Conservation (phyloP, 2,888 invertebrate species). For the Leptopilina syphax region DNA sequence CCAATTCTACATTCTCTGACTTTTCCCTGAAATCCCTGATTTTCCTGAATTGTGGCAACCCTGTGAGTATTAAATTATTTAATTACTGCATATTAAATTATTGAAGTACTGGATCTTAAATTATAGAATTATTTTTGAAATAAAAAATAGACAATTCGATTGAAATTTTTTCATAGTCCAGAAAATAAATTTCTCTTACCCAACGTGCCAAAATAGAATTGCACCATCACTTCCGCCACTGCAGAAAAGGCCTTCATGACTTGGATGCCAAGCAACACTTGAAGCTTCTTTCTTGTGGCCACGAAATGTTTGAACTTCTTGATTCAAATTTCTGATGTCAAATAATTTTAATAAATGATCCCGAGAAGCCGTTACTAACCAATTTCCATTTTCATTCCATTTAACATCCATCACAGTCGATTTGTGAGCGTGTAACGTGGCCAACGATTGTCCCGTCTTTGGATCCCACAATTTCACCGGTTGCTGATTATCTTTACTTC, state of each 20-base stretch:
- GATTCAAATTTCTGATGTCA: slow-evolving; percentile 96
- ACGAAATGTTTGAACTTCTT: slow-evolving; percentile 97
- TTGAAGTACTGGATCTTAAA: too few species aligned
- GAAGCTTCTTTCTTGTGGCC: slow-evolving; percentile 99
- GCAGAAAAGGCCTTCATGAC: slow-evolving; percentile 97
- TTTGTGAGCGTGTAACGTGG: slow-evolving; percentile 99
- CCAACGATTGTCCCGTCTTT: slow-evolving; percentile 94
- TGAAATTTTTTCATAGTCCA: not conserved
- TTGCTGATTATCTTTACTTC: slow-evolving; percentile 99
- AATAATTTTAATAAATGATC: slow-evolving; percentile 98
- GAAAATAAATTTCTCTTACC: slow-evolving; percentile 78
- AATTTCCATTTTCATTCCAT: slow-evolving; percentile 99
- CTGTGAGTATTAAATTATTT: too few species aligned
- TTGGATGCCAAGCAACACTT: slow-evolving; percentile 98
- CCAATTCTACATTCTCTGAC: too few species aligned
- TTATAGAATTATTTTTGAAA: too few species aligned
- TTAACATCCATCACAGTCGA: slow-evolving; percentile 99
- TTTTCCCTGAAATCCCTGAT: too few species aligned
- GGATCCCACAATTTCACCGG: slow-evolving; percentile 99
- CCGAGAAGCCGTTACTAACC: slow-evolving; percentile 98
- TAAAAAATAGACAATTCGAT: not conserved
- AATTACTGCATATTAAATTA: too few species aligned
- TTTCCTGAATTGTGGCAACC: too few species aligned
- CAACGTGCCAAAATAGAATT: slow-evolving; percentile 99
- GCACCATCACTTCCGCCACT: slow-evolving; percentile 99